These are phyloP conservation scores for Pinna nobilis DNA, from an alignment of 1,140 invertebrate genomes.

Conservation along the genomic window DNA sequence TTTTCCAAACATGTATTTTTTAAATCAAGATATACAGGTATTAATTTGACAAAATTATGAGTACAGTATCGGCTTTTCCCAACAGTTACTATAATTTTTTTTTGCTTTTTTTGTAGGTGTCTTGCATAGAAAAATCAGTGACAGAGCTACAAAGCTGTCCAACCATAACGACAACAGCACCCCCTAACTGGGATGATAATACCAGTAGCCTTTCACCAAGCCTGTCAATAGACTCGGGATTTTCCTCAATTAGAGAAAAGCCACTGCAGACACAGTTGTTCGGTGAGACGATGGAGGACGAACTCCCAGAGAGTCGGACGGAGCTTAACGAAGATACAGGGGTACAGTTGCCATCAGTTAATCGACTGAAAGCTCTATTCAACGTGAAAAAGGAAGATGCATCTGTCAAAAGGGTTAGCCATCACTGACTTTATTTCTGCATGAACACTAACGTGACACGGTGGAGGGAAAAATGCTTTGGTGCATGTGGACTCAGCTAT, in stretches of 20 bases:
- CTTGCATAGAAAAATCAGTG: slow-evolving; percentile 35
- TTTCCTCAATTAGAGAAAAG: slow-evolving; percentile 35
- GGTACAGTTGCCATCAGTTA: slow-evolving; percentile 65
- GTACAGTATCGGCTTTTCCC: no score
- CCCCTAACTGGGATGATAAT: slow-evolving; percentile 20
- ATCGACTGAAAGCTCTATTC: slow-evolving; percentile 63
- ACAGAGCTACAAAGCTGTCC: slow-evolving; percentile 32
- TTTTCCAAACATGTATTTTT: no score
- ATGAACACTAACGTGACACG: background rate
- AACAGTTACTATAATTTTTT: no score
- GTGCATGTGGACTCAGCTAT: no score
- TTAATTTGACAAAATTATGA: no score
- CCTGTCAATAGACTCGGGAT: slow-evolving; percentile 52
- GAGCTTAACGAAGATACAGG: slow-evolving; percentile 63
- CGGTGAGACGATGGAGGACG: slow-evolving; percentile 54
- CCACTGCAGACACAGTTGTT: slow-evolving; percentile 47
- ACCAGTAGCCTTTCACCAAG: slow-evolving; percentile 46
- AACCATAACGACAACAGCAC: slow-evolving; percentile 13
- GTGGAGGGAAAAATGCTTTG: background rate
- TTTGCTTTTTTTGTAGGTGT: slow-evolving; percentile 36
- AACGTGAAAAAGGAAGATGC: slow-evolving; percentile 42
- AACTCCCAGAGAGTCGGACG: slow-evolving; percentile 64
- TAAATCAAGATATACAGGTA: no score
- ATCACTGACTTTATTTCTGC: slow-evolving; percentile 7
- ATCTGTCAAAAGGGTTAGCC: slow-evolving; percentile 58